Conservation (phyloP, 2,113 vertebrate species). For the Anolis sagrei region DNA sequence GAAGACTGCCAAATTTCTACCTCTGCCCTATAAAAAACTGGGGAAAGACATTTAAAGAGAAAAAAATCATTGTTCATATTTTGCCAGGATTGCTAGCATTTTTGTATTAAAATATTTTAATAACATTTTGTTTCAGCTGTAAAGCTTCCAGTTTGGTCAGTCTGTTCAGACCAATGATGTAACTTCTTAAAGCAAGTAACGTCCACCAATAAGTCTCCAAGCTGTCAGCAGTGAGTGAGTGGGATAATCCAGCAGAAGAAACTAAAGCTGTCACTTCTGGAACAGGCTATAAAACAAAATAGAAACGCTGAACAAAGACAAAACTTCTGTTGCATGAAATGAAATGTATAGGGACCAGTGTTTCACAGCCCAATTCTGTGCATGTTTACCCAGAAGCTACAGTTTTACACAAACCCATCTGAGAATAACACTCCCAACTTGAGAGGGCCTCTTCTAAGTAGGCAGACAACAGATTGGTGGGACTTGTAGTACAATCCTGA, state of each 20-base stretch:
- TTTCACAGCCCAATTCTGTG: not conserved
- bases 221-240: conserved; percentile 12
- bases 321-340: conserved; percentile 5
- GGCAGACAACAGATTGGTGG: not conserved
- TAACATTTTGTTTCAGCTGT: conserved; percentile 22
- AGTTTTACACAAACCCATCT: not conserved
- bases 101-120: conserved; percentile 23
- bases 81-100: not conserved
- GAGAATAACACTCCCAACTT: not conserved
- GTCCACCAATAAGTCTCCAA: conserved; percentile 16
- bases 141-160: conserved; percentile 23
- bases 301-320: conserved; percentile 12
- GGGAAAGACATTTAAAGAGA: not conserved
- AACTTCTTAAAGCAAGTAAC: conserved; percentile 17
- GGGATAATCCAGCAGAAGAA: conserved; percentile 13
- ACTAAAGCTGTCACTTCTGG: not conserved
- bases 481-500: not conserved
- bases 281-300: conserved; percentile 4
- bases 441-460: not conserved
- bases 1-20: no score
- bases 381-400: not conserved
- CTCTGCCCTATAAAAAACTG: not conserved
- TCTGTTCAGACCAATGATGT: conserved; percentile 11
- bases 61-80: conserved; percentile 1
- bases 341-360: not conserved